Base-by-base conservation (phyloP, 1,140 invertebrate genomes). In the Magallana ariakensis region DNA sequence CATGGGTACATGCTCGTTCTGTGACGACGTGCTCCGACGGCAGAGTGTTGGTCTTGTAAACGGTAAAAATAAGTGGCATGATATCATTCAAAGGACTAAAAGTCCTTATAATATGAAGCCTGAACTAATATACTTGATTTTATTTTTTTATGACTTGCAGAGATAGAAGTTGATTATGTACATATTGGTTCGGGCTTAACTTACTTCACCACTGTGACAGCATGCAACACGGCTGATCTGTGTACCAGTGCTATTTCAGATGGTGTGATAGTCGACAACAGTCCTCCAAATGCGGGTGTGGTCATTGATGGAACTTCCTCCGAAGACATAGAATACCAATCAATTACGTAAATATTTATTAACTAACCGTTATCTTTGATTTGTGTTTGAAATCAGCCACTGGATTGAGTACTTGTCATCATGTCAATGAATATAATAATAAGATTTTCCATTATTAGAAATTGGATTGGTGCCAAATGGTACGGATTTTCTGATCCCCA, bases 181-280 rank as follows among this genome's bases (percentile, higher is more conserved):
- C 57, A 62, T 0, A 80, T 90, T 26, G 60, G 60, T 62, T 70
- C 87, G 9, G 90, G 89, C 13, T 13, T 87, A 9, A 87, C 15
- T 13, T 91, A 90, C 83, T 90, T 86, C 57, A 85, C 85, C 3
- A 90, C 90, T 10, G 85, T 91, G 16, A 84, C 86, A 66, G 89
- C 88, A 8, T 91, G 90, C 81, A 90, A 91, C 75, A 87, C 81
- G 2, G 88, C 89, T 58, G 86, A 85, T 56, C 58, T 87, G 46
- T 91, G 90, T 87, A 88, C 85, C 0, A 62, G 75, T 19, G 83
- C 62, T n/a, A 85, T 84, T 15, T 91, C 90, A 22, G 90, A 91
- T 84, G 90, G 90, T 11, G 85, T 91, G 54, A 84, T 89, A 56
- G 60, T 91, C 55, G 90, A 91, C 85, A 83, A 82, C 83, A 87